Evolutionary conservation across 1,140 invertebrate species (phyloP), one percentile per base, ranked within the genome.

Genomic region (Diachasmimorpha longicaudata): DNA sequence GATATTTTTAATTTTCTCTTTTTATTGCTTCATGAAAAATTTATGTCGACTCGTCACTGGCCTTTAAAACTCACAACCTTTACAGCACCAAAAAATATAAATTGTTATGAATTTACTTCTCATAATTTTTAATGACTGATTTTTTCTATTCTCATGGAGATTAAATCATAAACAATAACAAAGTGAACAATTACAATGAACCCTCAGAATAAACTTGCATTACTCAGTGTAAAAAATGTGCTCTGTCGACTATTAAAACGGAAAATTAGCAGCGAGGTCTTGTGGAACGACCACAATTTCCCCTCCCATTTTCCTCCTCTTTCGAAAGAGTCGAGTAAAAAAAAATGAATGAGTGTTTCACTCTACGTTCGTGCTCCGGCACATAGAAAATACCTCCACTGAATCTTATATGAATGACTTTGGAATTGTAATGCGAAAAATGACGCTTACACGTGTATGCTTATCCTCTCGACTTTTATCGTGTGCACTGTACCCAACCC

Each of bases 401-500:
- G 31, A 52, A 52, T 52, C 48, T 36, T 44, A 42, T 5, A 39
- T 14, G 23, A 11, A 52, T 52, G 48, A 58, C 76, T 77, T 82
- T 84, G 80, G 81, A 84, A 84, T 84, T 84, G 80, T 81, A 84
- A 84, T 79, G 55, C 71, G 14, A 68, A 46, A 70, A 31, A 52
- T 39, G 55, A 76, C 74, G 44, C 58, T 67, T 14, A 9, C 76
- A 48, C 48, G 16, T 52, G 48, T 52, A 52, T 52, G 48, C 19
- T 52, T 52, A 52, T 52, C n/a, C n/a, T 19, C 48, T 52, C 48
- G 6, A 19, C 48, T 52, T n/a, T 19, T 52, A 52, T 52, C n/a
- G 48, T 52, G 48, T 52, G 48, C 48, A 52, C 6, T 52, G n/a
- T 76, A 76, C 42, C 74, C 70, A 70, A 31, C 68, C 73, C 44